These are phyloP conservation scores for Cacoxenus indagator DNA, from an alignment of 2,888 invertebrate species.

Conservation along the genomic window DNA sequence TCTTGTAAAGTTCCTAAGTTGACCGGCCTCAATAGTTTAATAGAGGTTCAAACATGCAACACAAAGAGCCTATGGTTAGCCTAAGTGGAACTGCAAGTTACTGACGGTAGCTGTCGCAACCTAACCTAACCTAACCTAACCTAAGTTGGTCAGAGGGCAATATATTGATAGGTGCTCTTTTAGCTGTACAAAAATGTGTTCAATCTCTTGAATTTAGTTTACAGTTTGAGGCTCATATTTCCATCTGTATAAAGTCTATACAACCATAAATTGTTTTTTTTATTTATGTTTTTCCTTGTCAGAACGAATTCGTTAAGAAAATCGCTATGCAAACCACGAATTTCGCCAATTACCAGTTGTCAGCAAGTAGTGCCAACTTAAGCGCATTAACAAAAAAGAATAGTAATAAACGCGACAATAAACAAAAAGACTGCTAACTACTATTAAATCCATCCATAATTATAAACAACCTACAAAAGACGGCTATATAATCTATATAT, in stretches of 20 bases:
- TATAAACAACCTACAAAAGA: neutral
- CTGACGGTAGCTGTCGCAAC: no score
- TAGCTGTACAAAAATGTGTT: no score
- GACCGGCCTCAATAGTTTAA: no score
- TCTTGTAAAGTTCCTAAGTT: no score
- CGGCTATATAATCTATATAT: conserved; percentile 30
- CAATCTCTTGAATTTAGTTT: no score
- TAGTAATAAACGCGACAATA: conserved; percentile 27
- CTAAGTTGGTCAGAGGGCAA: no score
- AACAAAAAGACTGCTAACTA: conserved; percentile 25
- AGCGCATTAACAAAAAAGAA: conserved; percentile 27
- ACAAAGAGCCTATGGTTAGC: no score
- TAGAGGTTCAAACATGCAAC: no score
- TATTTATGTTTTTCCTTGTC: conserved; percentile 52
- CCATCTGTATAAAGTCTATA: neutral
- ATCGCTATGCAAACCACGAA: conserved; percentile 39
- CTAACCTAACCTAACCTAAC: no score
- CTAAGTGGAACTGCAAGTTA: no score
- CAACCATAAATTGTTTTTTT: conserved; percentile 46
- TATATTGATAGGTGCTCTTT: no score
- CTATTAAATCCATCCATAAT: conserved; percentile 15
- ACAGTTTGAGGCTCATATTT: neutral
- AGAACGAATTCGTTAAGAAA: conserved; percentile 56
- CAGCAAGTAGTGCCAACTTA: conserved; percentile 1
- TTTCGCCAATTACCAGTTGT: conserved; percentile 29